These are phyloP conservation scores for Vollenhovia emeryi DNA, from an alignment of 1,140 invertebrate genomes.

Conservation along the genomic window DNA sequence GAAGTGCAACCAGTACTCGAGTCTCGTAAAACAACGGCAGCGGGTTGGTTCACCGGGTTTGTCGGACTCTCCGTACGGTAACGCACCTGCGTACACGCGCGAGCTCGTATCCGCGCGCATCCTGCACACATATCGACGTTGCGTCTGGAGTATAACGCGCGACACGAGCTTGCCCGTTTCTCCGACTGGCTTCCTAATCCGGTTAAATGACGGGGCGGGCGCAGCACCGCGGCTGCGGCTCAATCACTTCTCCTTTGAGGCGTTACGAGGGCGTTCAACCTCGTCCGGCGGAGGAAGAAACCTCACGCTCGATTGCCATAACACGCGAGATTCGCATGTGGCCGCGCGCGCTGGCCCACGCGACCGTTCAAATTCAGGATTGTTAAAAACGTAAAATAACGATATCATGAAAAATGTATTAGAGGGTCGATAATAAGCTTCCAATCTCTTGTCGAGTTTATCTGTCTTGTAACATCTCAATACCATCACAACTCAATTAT, in stretches of 20 bases:
- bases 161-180: constrained; percentile 71
- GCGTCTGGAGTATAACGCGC: constrained; percentile 65
- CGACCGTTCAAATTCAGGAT: neutral
- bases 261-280: constrained; percentile 81
- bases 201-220: constrained; percentile 74
- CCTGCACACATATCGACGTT: constrained; percentile 52
- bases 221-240: constrained; percentile 75
- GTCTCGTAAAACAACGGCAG: neutral
- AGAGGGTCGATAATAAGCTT: neutral
- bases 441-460: neutral
- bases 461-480: neutral
- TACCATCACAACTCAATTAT: neutral
- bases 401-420: neutral
- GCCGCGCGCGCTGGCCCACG: constrained; percentile 16
- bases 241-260: constrained; percentile 76
- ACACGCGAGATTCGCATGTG: constrained; percentile 37
- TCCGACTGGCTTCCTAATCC: constrained; percentile 80
- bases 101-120: neutral
- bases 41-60: constrained; percentile 23
- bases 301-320: constrained; percentile 19
- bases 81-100: constrained; percentile 27
- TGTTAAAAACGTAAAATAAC: neutral
- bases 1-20: constrained; percentile 32
- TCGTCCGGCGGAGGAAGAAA: constrained; percentile 52
- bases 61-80: constrained; percentile 11